Evolutionary conservation across 2,113 vertebrate genomes (phyloP).

Genomic region (Vulpes vulpes): DNA sequence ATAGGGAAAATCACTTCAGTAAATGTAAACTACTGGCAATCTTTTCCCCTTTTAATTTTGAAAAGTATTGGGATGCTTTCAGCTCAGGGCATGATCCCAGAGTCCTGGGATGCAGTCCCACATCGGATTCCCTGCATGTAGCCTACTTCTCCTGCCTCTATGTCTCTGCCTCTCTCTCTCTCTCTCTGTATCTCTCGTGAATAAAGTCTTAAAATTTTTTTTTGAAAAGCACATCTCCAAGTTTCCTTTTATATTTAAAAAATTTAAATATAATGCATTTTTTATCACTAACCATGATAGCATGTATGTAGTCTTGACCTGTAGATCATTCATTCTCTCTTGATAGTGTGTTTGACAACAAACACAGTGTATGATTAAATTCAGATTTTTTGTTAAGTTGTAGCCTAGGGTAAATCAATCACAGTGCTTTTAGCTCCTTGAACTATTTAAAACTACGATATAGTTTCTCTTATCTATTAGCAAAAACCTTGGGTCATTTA

Average conservation of each 20-base stretch:
- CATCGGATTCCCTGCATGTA: no score
- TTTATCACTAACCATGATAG: constrained; percentile 46
- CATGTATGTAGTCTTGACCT: constrained; percentile 10
- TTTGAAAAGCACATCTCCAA: background rate
- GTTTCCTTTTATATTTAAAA: constrained; percentile 51
- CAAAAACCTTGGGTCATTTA: background rate
- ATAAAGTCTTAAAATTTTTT: no score
- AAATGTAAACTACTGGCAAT: background rate
- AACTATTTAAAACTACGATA: constrained; percentile 2
- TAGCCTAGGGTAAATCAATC: constrained; percentile 67
- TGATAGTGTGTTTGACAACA: constrained; percentile 71
- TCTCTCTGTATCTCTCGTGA: no score
- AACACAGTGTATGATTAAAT: constrained; percentile 75
- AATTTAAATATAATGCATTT: constrained; percentile 45
- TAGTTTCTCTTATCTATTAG: background rate
- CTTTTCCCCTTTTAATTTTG: constrained; percentile 29
- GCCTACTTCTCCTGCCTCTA: no score
- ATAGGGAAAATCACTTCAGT: background rate
- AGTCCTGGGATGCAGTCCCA: no score
- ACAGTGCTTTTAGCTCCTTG: constrained; percentile 72
- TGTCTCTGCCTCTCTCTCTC: no score
- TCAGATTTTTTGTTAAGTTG: constrained; percentile 76
- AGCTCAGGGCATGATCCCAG: no score
- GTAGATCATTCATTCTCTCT: background rate
- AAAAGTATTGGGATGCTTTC: background rate